A percentile compares a stretch with the other conserved stretches of the same genome.
phyloP scores from a whole-genome alignment of 2,113 vertebrate species.

The Sander vitreus region DNA sequence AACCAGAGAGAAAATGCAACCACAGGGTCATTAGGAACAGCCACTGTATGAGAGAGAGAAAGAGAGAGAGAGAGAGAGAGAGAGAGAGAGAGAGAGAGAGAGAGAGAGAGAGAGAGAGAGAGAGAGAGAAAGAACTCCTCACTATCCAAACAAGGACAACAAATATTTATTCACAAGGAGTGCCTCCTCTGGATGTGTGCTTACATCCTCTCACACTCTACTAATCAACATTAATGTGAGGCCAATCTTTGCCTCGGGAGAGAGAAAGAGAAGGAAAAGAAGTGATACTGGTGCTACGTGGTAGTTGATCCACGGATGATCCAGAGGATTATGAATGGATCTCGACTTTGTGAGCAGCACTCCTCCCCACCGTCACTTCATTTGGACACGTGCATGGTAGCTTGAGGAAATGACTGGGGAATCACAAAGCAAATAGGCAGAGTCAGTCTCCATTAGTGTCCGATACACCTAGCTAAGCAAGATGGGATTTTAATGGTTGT shows the following conservation, averaged over 20 bases:
- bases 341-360: constrained; percentile 42
- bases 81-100: constrained; percentile 19
- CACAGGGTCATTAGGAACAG: constrained; percentile 30
- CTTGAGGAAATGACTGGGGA: constrained; percentile 54
- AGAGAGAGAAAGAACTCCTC: constrained; percentile 27
- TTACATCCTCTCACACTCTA: constrained; percentile 51
- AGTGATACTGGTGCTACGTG: constrained; percentile 14
- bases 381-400: constrained; percentile 28
- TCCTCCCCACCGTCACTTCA: not conserved
- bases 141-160: constrained; percentile 57
- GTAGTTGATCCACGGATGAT: constrained; percentile 38
- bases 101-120: constrained; percentile 22
- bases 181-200: constrained; percentile 67
- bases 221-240: constrained; percentile 60
- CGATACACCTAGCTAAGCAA: constrained; percentile 46
- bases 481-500: constrained; percentile 63
- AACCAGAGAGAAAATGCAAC: constrained; percentile 37
- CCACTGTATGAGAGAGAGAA: constrained; percentile 7
- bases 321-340: constrained; percentile 51
- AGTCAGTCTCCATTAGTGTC: constrained; percentile 71
- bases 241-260: constrained; percentile 27
- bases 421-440: constrained; percentile 68
- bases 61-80: too few relatives aligned
- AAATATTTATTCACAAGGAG: constrained; percentile 72
- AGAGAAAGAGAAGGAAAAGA: constrained; percentile 7